Percentiles rank a stretch among this genome's conserved stretches.
phyloP scores from a whole-genome alignment of 2,888 invertebrate species.

The Drymonia ruficornis region DNA sequence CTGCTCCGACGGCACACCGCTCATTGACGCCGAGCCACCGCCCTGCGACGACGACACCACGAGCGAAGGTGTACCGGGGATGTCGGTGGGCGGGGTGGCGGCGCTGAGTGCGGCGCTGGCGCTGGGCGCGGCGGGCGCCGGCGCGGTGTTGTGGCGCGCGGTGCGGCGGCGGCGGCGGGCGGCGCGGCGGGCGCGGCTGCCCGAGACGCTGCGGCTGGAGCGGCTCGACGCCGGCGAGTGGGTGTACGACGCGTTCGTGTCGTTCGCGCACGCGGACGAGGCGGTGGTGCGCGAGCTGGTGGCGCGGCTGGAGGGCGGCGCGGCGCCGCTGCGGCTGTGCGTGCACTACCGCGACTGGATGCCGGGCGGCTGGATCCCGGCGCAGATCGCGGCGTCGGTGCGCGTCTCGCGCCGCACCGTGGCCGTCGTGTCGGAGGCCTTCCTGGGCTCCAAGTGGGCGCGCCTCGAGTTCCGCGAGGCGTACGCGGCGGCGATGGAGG shows the following conservation, averaged over 20 bases:
- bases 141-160: constrained; percentile 19
- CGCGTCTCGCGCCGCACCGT: constrained; percentile 14
- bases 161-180: constrained; percentile 21
- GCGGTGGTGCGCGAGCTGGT: constrained; percentile 87
- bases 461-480: constrained; percentile 87
- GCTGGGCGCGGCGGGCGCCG: constrained; percentile 18
- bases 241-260: constrained; percentile 91
- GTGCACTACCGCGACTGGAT: constrained; percentile 9
- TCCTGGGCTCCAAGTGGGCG: constrained; percentile 81
- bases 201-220: constrained; percentile 13
- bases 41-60: not conserved
- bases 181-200: constrained; percentile 20
- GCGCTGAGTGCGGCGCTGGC: constrained; percentile 19
- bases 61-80: not conserved
- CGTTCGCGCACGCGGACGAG: constrained; percentile 91
- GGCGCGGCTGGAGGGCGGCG: constrained; percentile 84
- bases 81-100: not conserved
- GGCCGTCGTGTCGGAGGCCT: constrained; percentile 20
- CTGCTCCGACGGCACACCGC: constrained; percentile 7
- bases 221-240: constrained; percentile 29
- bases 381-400: constrained; percentile 18
- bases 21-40: not conserved
- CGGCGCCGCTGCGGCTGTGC: constrained; percentile 83
- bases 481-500: constrained; percentile 56
- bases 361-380: constrained; percentile 19